Percentiles rank a stretch among this genome's conserved stretches.
Conservation (phyloP, 2,113 vertebrate genomes). For the Upupa epops region DNA sequence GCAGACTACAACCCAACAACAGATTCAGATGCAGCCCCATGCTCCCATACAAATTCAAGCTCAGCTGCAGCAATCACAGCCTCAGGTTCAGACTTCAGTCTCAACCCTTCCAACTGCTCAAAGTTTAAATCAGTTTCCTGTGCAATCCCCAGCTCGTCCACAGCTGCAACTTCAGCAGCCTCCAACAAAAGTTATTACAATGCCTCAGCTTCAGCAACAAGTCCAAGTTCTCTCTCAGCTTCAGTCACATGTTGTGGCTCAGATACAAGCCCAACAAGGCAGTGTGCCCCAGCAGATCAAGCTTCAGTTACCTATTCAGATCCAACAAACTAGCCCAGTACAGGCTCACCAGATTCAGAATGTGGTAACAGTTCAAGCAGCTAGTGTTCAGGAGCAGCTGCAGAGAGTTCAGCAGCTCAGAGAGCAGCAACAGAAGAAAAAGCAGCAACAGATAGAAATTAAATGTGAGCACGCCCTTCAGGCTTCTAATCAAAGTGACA, state of each 20-base stretch:
- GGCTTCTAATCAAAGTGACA: slow-evolving; percentile 87
- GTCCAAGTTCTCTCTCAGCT: slow-evolving; percentile 89
- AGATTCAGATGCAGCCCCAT: slow-evolving; percentile 68
- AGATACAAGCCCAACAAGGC: slow-evolving; percentile 84
- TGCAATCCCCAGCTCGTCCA: slow-evolving; percentile 73
- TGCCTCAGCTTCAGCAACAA: slow-evolving; percentile 88
- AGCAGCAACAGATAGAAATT: slow-evolving; percentile 88
- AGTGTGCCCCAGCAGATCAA: slow-evolving; percentile 88
- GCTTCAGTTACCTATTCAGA: slow-evolving; percentile 89
- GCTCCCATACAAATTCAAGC: slow-evolving; percentile 80
- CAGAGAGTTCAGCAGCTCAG: slow-evolving; percentile 93
- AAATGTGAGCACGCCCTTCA: slow-evolving; percentile 89
- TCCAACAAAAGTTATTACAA: slow-evolving; percentile 81
- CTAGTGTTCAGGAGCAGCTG: slow-evolving; percentile 92
- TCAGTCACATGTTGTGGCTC: slow-evolving; percentile 77
- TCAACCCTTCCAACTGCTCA: slow-evolving; percentile 72
- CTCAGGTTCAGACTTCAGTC: slow-evolving; percentile 75
- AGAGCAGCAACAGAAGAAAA: slow-evolving; percentile 93
- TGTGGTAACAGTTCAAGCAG: slow-evolving; percentile 91
- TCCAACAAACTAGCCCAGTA: slow-evolving; percentile 81
- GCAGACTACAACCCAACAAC: slow-evolving; percentile 71
- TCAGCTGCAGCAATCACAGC: slow-evolving; percentile 75
- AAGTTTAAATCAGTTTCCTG: slow-evolving; percentile 74
- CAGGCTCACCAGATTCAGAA: slow-evolving; percentile 91
- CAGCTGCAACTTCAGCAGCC: slow-evolving; percentile 83